These are phyloP conservation scores for Bolinopsis microptera DNA, from an alignment of 37 sponge, comb jelly and placozoan species.

Conservation along the genomic window DNA sequence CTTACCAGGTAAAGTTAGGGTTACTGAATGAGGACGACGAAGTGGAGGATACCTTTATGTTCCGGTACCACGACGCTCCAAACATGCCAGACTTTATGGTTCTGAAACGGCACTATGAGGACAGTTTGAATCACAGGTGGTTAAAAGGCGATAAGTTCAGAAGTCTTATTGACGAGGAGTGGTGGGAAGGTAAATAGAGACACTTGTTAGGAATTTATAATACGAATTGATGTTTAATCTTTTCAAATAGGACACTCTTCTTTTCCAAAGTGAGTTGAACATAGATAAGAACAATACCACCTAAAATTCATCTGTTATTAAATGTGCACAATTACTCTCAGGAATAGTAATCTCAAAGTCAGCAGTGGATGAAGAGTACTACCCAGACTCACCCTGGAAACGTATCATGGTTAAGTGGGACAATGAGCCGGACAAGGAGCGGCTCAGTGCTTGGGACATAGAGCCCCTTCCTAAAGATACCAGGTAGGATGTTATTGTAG, in stretches of 20 bases:
- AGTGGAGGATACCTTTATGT: background rate
- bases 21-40: background rate
- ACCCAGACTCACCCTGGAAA: slow-evolving; percentile 38
- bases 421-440: slow-evolving; percentile 28
- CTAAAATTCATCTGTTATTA: too few relatives aligned
- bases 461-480: slow-evolving; percentile 5
- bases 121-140: slow-evolving; percentile 28
- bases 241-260: too few relatives aligned
- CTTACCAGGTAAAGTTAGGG: slow-evolving; percentile 16
- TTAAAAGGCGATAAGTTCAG: slow-evolving; percentile 49
- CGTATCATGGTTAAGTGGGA: slow-evolving; percentile 34
- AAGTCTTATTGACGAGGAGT: slow-evolving; percentile 7
- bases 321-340: too few relatives aligned
- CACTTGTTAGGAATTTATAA: too few relatives aligned
- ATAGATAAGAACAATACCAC: too few relatives aligned
- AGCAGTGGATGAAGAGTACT: slow-evolving; percentile 7
- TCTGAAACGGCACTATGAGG: slow-evolving; percentile 43
- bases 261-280: too few relatives aligned
- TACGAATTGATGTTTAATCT: too few relatives aligned
- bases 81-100: slow-evolving; percentile 35
- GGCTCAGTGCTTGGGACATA: slow-evolving; percentile 53
- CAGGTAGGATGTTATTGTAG: background rate
- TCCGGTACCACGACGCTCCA: slow-evolving; percentile 41
- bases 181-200: slow-evolving; percentile 42
- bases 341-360: background rate